phyloP scores from a whole-genome alignment of 92 coral and sea anemone species.

The Porites evermanni region DNA sequence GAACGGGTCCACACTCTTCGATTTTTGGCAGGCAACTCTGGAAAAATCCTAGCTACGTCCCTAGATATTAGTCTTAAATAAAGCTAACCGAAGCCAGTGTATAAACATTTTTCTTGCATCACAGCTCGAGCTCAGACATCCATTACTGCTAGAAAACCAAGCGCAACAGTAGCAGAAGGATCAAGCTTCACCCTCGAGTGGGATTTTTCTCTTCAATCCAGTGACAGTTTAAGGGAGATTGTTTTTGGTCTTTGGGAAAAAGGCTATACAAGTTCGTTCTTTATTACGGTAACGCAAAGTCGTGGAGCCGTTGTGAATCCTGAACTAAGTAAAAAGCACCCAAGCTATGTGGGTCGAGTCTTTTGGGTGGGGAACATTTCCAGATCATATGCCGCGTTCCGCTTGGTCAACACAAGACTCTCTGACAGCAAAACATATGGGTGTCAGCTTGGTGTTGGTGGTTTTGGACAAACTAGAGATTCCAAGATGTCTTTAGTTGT shows the following conservation, averaged over 20 bases:
- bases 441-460: conserved; percentile 35
- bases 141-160: conserved; percentile 24
- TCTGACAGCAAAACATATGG: conserved; percentile 38
- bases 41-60: no score
- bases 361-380: conserved; percentile 35
- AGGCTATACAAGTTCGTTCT: conserved; percentile 4
- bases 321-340: not conserved
- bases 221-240: not conserved
- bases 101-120: not conserved
- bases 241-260: conserved; percentile 45
- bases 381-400: conserved; percentile 25
- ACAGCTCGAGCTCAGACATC: not conserved
- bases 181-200: conserved; percentile 16
- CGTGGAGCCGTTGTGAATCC: conserved; percentile 12
- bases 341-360: conserved; percentile 21
- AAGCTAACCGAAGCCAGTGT: not conserved
- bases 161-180: conserved; percentile 16
- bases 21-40: no score
- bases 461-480: conserved; percentile 21
- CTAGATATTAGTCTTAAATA: no score
- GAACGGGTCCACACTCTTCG: no score
- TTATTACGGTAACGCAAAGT: conserved; percentile 15
- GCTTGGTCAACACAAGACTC: not conserved
- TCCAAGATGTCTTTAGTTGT: conserved; percentile 34
- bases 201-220: conserved; percentile 18